Conservation (phyloP, 2,888 invertebrate species). For the Himalopsyche japonica region DNA sequence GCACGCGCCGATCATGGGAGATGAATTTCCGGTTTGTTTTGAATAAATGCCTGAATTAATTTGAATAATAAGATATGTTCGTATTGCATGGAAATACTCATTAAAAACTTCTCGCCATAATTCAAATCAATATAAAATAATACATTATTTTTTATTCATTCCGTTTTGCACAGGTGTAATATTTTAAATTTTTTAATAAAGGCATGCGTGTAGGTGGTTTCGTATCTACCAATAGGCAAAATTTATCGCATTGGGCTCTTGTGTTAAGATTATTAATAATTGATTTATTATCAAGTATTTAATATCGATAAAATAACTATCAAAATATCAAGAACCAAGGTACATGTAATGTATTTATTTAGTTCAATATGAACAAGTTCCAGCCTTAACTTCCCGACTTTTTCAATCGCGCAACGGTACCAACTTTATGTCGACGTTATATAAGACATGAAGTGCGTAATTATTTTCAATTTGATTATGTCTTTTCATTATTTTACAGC, state of each 20-base stretch:
- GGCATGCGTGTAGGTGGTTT: not conserved
- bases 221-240: not conserved
- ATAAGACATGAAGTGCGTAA: no score
- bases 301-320: not conserved
- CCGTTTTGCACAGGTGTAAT: not conserved
- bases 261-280: not conserved
- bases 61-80: constrained; percentile 36
- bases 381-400: no score
- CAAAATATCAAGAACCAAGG: not conserved
- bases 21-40: constrained; percentile 41
- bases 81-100: not conserved
- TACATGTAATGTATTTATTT: no score
- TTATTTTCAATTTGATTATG: no score
- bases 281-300: not conserved
- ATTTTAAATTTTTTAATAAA: not conserved
- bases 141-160: not conserved
- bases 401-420: no score
- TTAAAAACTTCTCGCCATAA: constrained; percentile 13
- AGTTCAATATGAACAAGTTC: no score
- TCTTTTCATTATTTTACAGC: no score
- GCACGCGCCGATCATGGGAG: constrained; percentile 40
- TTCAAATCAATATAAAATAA: not conserved
- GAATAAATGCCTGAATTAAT: constrained; percentile 40
- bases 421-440: no score
- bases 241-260: not conserved